These are phyloP conservation scores for Eurytemora carolleeae DNA, from an alignment of 1,140 invertebrate genomes.

Conservation along the genomic window DNA sequence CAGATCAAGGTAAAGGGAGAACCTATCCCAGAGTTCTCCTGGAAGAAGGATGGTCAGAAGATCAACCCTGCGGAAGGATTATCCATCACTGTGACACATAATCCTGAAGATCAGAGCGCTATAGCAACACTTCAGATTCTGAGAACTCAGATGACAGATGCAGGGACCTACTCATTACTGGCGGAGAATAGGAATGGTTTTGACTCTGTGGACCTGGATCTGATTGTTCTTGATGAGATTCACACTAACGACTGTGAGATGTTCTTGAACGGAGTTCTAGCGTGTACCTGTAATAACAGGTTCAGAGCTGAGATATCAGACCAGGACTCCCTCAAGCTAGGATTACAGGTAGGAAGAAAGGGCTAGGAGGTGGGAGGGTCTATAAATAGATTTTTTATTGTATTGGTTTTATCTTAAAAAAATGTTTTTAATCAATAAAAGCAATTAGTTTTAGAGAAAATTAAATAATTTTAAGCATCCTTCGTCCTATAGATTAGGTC, in stretches of 20 bases:
- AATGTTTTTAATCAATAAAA: too few relatives aligned
- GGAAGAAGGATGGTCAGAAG: background rate
- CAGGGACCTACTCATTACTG: slow-evolving; percentile 4
- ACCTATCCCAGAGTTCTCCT: background rate
- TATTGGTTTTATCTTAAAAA: too few relatives aligned
- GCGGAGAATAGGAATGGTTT: slow-evolving; percentile 9
- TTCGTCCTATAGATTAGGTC: too few relatives aligned
- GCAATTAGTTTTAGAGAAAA: too few relatives aligned
- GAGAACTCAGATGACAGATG: slow-evolving; percentile 7
- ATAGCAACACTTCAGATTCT: background rate
- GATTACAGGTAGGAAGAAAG: too few relatives aligned
- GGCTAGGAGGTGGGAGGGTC: too few relatives aligned
- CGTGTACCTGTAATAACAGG: slow-evolving; percentile 7
- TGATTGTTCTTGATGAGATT: slow-evolving; percentile 14
- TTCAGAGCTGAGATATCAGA: too few relatives aligned
- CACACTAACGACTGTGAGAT: slow-evolving; percentile 9
- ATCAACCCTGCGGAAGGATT: background rate
- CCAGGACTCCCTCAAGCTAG: too few relatives aligned
- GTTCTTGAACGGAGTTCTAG: slow-evolving; percentile 1
- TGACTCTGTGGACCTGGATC: slow-evolving; percentile 6
- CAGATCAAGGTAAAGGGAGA: background rate
- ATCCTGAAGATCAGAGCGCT: background rate
- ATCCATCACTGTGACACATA: background rate
- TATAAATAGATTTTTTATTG: too few relatives aligned
- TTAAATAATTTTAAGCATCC: too few relatives aligned